Conservation (phyloP, 2,797 vertebrate genomes). For the Poecilia velifera region DNA sequence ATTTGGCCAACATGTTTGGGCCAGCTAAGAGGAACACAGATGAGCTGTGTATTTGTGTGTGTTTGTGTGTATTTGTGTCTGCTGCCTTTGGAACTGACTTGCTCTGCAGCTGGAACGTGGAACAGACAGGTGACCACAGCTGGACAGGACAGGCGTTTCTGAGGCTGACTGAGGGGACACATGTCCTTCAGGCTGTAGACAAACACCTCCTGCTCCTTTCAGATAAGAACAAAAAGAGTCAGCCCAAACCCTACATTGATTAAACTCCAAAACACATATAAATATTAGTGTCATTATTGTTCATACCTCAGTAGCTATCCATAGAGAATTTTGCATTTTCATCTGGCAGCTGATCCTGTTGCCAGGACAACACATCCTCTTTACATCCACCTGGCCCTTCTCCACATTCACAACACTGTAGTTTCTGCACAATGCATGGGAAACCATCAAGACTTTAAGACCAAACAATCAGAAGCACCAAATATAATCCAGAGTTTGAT, state of each 20-base stretch:
- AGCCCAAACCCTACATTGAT: too few species aligned
- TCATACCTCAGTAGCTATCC: constrained; percentile 92
- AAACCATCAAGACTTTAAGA: not conserved
- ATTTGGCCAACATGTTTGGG: not conserved
- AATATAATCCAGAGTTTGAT: not conserved
- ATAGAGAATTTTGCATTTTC: constrained; percentile 89
- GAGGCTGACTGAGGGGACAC: constrained; percentile 91
- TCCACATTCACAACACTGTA: constrained; percentile 94
- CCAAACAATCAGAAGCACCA: not conserved
- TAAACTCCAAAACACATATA: not conserved
- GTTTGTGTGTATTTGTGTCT: not conserved
- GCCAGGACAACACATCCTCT: constrained; percentile 89
- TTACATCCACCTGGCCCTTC: constrained; percentile 91
- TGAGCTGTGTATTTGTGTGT: not conserved
- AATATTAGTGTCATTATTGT: not conserved
- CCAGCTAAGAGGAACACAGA: not conserved
- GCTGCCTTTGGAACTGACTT: constrained; percentile 78
- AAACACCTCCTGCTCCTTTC: constrained; percentile 93
- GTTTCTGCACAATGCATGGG: constrained; percentile 78
- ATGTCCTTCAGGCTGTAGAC: constrained; percentile 95
- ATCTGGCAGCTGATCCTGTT: constrained; percentile 90
- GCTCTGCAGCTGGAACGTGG: constrained; percentile 83
- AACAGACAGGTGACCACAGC: constrained; percentile 91
- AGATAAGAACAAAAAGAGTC: constrained; percentile 8
- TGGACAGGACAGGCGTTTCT: constrained; percentile 88